A percentile compares a stretch with the other conserved stretches of the same genome.
Conservation (phyloP, 2,797 vertebrate species). For the Intellagama lesueurii region DNA sequence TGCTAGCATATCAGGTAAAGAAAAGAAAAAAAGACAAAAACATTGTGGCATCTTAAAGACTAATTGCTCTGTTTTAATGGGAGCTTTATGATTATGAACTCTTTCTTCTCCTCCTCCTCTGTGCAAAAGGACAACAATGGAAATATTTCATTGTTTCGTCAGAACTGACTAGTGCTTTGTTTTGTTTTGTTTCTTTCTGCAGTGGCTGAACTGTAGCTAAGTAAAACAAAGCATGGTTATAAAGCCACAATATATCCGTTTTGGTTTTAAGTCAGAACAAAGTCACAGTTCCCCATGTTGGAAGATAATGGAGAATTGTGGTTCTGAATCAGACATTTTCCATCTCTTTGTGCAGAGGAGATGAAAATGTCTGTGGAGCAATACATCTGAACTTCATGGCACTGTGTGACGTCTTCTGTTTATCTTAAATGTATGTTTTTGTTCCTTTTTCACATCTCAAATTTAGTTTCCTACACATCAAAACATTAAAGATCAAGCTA, state of each 20-base stretch:
- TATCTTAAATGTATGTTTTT: constrained; percentile 4
- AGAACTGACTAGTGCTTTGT: background rate
- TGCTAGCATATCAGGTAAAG: too few relatives aligned
- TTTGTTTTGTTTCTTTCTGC: too few relatives aligned
- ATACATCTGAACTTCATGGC: background rate
- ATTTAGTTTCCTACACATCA: background rate
- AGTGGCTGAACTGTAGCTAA: background rate
- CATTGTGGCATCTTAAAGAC: too few relatives aligned
- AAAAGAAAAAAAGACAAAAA: too few relatives aligned
- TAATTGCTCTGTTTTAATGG: too few relatives aligned
- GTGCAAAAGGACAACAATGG: too few relatives aligned
- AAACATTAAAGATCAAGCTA: background rate
- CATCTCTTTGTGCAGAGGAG: background rate
- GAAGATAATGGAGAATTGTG: background rate
- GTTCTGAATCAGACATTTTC: background rate
- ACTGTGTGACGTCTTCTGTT: constrained; percentile 6
- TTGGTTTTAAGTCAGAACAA: background rate
- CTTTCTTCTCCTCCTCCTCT: background rate
- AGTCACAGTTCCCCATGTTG: background rate
- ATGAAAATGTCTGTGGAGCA: background rate
- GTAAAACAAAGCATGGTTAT: background rate
- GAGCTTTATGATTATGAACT: too few relatives aligned
- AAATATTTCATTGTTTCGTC: background rate
- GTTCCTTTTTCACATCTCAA: constrained; percentile 20
- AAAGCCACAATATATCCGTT: background rate